A percentile compares a stretch with the other conserved stretches of the same genome.
These are phyloP conservation scores for Chydorus sphaericus DNA, from an alignment of 2,888 invertebrate genomes.

Conservation along the genomic window DNA sequence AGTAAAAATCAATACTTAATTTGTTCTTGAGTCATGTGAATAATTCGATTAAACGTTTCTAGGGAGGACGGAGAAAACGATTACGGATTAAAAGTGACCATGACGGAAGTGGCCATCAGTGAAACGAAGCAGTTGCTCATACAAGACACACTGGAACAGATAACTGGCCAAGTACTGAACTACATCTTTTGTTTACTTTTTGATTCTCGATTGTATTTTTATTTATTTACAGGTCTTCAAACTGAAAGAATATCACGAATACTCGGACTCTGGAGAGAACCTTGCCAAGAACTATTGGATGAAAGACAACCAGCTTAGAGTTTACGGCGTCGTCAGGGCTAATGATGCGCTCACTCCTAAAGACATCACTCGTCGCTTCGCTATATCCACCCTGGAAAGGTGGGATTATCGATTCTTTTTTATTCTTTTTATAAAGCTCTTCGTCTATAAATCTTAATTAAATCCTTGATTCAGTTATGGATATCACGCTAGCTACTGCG, in stretches of 20 bases:
- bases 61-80: too few species aligned
- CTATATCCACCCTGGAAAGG: conserved; percentile 54
- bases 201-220: not conserved
- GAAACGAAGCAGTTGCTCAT: conserved; percentile 55
- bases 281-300: conserved; percentile 59
- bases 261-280: conserved; percentile 49
- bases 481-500: conserved; percentile 55
- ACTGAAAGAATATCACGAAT: conserved; percentile 32
- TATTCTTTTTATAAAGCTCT: not conserved
- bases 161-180: conserved; percentile 29
- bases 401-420: conserved; percentile 30
- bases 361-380: conserved; percentile 51
- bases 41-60: too few species aligned
- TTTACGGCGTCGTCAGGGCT: conserved; percentile 57
- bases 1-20: too few species aligned
- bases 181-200: not conserved
- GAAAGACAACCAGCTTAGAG: conserved; percentile 56
- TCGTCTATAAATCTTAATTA: not conserved
- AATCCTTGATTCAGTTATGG: conserved; percentile 40
- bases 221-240: conserved; percentile 33
- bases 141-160: conserved; percentile 53
- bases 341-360: conserved; percentile 42
- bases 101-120: conserved; percentile 52
- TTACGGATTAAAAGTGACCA: conserved; percentile 63
- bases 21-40: too few species aligned